Evolutionary conservation across 1,140 invertebrate genomes (phyloP), one percentile per base, ranked within the genome.

Genomic region (Coelopa frigida): DNA sequence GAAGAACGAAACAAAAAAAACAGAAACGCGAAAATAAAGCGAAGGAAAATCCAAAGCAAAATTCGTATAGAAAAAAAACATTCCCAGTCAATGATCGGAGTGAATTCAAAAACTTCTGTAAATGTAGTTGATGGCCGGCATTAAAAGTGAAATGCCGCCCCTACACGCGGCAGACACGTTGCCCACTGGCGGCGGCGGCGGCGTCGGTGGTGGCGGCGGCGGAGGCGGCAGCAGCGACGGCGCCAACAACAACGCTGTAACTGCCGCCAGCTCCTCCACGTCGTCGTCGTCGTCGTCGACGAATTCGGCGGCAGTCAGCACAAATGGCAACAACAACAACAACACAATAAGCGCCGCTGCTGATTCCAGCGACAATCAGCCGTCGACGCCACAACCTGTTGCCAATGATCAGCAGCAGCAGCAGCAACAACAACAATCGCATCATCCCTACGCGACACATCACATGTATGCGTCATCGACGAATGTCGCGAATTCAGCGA

Each of bases 301-400:
- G 18, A 21, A 39, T 14, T 15, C 24, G 43, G 33, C 44, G 11
- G 15, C 26, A 15, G 26, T 26, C 12, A 20, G 12, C 24, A n/a
- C 42, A 14, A 33, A 21, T 31, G 52, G 55, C 7, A 36, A 46
- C 31, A 44, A 53, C 46, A 48, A 40, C 53, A 50, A 55, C 29
- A 50, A 46, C 40, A 67, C 66, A 22, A 61, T 68, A 7, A 66
- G 60, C 24, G 67, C 67, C 6, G 66, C 67, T 3, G 67, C 67
- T 22, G 67, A 70, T 44, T 70, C 67, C 26, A 69, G 66, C 52
- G 66, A 70, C 54, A 70, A 70, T 57, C 66, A 70, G 44, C 66
- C 67, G 5, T 51, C 59, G 26, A 69, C 67, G 21, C 66, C 67
- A 21, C 62, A 66, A 35, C 62, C 62, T 11, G 47, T 23, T 52